phyloP scores from a whole-genome alignment of 2,113 vertebrate species.

The Struthidea cinerea region DNA sequence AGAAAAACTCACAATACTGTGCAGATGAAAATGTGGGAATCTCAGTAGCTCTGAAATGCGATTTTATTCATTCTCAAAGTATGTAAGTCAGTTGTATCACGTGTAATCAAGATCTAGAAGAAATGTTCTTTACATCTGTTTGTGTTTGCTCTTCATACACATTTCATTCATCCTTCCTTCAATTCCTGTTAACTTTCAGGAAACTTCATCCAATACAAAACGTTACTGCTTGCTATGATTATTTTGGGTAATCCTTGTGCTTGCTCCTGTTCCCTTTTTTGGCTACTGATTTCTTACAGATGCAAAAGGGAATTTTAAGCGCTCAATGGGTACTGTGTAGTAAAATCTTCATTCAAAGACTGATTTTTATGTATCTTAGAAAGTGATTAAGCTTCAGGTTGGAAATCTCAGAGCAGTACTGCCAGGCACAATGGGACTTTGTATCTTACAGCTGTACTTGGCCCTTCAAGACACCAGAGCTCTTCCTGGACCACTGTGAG shows the following conservation, averaged over 20 bases:
- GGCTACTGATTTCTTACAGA: neutral
- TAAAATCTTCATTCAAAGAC: neutral
- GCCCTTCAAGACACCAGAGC: neutral
- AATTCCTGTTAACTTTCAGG: neutral
- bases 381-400: neutral
- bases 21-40: neutral
- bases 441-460: neutral
- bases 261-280: neutral
- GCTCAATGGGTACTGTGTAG: neutral
- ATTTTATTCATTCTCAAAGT: neutral
- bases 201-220: neutral
- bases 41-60: neutral
- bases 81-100: neutral
- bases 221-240: rapidly evolving
- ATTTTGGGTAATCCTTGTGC: neutral
- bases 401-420: neutral
- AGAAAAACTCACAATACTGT: neutral
- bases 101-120: neutral
- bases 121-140: neutral
- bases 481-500: neutral
- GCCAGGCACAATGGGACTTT: neutral
- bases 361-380: neutral
- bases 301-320: neutral
- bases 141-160: neutral
- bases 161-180: neutral